Evolutionary conservation across 1,140 invertebrate genomes (phyloP), one percentile per base, ranked within the genome.

Genomic region (Acyrthosiphon pisum): DNA sequence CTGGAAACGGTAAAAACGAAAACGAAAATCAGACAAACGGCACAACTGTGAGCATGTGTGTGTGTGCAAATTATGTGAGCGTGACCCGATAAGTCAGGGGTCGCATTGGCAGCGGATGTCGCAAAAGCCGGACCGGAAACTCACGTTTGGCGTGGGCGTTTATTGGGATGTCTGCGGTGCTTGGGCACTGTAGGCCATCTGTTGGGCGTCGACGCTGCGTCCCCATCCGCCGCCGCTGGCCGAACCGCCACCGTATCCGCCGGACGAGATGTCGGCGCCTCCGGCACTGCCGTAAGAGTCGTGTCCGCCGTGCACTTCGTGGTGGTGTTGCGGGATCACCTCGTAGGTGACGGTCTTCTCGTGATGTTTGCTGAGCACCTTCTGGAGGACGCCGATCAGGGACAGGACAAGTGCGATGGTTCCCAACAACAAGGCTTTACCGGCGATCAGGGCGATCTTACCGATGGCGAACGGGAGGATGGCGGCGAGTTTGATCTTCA

Each of bases 331-430:
- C 6, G 97, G 96, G 0, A 98, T 97, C 11, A 98, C 97, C 94
- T 98, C 97, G 95, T 98, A 98, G 2, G 97, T 98, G 92, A 98
- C 97, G 94, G 97, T 97, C 95, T 98, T 98, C 95, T 97, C 97
- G 95, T 96, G 96, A 0, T 95, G 93, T 95, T 95, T 86, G 20
- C 95, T 95, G 84, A 98, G 95, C 20, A 98, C 95, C 94, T 98
- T 98, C 96, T 98, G 98, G 95, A 98, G 95, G 3, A 97, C 97
- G 94, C 98, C 98, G 68, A 98, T 97, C 89, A 97, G 97, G 0
- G 97, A 97, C 37, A 98, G 96, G 0, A 98, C 97, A 90, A 98
- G 96, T 9, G 97, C 97, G 94, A 98, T 96, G 95, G 98, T 98
- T 94, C 97, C 97, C 94, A 98, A 97, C 93, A 98, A 95, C 94